A percentile compares a stretch with the other conserved stretches of the same genome.
Evolutionary conservation across 2,888 invertebrate species (phyloP).

Genomic region (Lasioglossum pauxillum): DNA sequence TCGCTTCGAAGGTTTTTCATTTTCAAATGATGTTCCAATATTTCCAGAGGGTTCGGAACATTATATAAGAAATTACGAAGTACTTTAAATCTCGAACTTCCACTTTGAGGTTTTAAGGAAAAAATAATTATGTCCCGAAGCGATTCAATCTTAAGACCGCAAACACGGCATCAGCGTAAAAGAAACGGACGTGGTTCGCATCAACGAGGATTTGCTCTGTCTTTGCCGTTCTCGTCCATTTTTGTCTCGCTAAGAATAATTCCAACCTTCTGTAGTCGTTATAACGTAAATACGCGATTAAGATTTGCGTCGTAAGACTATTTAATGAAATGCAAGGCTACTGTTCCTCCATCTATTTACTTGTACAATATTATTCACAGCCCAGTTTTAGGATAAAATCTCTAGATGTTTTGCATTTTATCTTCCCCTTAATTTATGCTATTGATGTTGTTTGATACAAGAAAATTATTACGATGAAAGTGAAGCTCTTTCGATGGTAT

Average conservation of each 20-base stretch:
- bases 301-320: neutral
- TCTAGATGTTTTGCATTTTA: neutral
- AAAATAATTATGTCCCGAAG: constrained; percentile 47
- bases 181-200: constrained; percentile 42
- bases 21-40: neutral
- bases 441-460: neutral
- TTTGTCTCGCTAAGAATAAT: neutral
- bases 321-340: neutral
- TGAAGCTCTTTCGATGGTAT: too few relatives aligned
- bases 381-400: neutral
- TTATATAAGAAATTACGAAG: constrained; percentile 9
- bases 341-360: neutral
- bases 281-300: constrained; percentile 1
- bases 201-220: constrained; percentile 53
- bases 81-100: constrained; percentile 5
- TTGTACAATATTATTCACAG: neutral
- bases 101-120: constrained; percentile 12
- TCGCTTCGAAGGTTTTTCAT: neutral
- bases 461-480: too few relatives aligned
- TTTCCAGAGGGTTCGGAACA: neutral
- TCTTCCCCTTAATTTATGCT: neutral
- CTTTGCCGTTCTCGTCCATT: constrained; percentile 17
- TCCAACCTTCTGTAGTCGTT: constrained; percentile 3
- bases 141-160: constrained; percentile 38
- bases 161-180: constrained; percentile 33